Evolutionary conservation across 2,797 vertebrate genomes (phyloP), one percentile per base, ranked within the genome.

Genomic region (Etheostoma nigrum): DNA sequence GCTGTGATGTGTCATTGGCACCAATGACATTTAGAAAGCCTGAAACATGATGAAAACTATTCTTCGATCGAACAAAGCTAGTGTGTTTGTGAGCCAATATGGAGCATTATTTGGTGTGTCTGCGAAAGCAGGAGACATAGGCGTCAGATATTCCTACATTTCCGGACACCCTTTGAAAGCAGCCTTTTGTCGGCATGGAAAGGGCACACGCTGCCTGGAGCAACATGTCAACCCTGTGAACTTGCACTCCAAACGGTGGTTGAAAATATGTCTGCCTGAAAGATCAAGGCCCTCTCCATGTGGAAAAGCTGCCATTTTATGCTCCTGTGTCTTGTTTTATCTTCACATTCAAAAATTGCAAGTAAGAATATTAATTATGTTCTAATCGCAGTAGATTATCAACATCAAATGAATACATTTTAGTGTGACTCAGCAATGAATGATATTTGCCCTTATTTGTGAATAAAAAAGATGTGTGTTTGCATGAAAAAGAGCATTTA

Each of bases 121-220:
- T 76, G 54, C 70, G 10, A 55, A 79, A 74, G 82, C 52, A 61
- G 53, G 53, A 80, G 55, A 70, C 67, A 21, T 1, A 53, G 47
- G 72, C 23, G 45, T 86, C 62, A 65, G 74, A 85, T 78, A 80
- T 67, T 86, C 65, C 75, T 30, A 19, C 30, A 60, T 86, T 82
- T 72, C 75, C 19, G 48, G 63, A 83, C 72, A 70, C 64, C 44
- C 60, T 83, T 66, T 76, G 54, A 85, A 83, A 65, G 64, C 74
- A 45, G 69, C 70, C 62, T 65, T 44, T 76, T 74, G 49, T 76
- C 27, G 30, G 63, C 45, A 84, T 36, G 68, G 76, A 89, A 88
- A 88, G 87, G 87, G 77, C 81, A 6, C 61, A 4, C 23, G 40
- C 44, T 18, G 87, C 90, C 88, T 59, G 21, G 55, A 78, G 86